These are phyloP conservation scores for Andrena bicolor DNA, from an alignment of 2,888 invertebrate species.

Conservation along the genomic window DNA sequence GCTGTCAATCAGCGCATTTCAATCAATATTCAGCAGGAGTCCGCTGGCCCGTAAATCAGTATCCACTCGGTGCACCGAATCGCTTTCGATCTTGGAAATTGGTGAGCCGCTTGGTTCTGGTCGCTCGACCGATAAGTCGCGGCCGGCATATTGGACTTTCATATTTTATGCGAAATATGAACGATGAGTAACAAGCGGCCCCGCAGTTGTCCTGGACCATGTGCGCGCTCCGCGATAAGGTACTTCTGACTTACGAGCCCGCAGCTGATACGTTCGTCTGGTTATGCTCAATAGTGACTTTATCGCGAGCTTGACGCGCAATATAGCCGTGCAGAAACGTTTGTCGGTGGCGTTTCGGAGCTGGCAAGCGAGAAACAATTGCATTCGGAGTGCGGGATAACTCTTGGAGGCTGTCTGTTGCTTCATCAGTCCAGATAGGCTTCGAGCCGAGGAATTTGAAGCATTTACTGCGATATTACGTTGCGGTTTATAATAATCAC, in stretches of 20 bases:
- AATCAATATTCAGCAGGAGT: conserved; percentile 66
- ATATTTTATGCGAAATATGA: conserved; percentile 33
- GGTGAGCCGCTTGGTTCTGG: conserved; percentile 52
- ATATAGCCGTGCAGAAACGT: conserved; percentile 10
- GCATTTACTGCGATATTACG: not conserved
- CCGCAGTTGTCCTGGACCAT: conserved; percentile 3
- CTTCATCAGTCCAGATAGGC: not conserved
- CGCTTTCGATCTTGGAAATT: conserved; percentile 63
- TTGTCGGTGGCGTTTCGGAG: not conserved
- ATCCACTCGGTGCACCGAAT: conserved; percentile 54
- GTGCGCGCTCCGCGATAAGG: conserved; percentile 21
- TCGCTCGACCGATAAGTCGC: conserved; percentile 53
- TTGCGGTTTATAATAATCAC: not conserved
- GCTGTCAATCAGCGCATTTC: conserved; percentile 48
- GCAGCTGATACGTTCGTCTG: not conserved
- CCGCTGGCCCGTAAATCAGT: conserved; percentile 64
- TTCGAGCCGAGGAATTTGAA: not conserved
- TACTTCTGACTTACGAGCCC: conserved; percentile 9
- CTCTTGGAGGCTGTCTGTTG: conserved; percentile 4
- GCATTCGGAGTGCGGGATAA: conserved; percentile 2
- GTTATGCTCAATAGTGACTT: conserved; percentile 16
- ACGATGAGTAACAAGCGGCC: not conserved
- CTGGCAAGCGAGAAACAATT: conserved; percentile 14
- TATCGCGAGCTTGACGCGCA: not conserved
- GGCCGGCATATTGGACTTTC: conserved; percentile 2